These are phyloP conservation scores for Charina bottae DNA, from an alignment of 2,113 vertebrate genomes.

Conservation along the genomic window DNA sequence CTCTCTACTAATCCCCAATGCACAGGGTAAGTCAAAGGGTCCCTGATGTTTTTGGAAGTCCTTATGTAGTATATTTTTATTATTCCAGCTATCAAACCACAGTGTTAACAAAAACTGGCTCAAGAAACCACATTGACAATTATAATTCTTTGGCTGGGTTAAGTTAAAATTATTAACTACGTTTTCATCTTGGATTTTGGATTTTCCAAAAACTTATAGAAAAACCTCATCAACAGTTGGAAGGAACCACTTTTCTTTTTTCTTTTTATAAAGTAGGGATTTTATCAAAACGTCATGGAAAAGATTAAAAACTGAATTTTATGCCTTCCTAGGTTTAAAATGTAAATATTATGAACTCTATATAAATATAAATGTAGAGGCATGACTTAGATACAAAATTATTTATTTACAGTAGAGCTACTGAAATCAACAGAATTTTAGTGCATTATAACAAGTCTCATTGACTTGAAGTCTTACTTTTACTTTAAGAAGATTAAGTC, in stretches of 20 bases:
- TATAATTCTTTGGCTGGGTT: background rate
- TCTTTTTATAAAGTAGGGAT: background rate
- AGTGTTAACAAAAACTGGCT: background rate
- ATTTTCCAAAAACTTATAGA: background rate
- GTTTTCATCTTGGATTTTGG: background rate
- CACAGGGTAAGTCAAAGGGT: background rate
- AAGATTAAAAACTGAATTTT: background rate
- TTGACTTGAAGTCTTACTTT: too few relatives aligned
- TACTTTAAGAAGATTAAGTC: too few relatives aligned
- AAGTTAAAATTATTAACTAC: background rate
- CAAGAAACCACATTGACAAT: background rate
- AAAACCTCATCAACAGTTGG: background rate
- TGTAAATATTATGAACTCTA: too few relatives aligned
- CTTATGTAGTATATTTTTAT: background rate
- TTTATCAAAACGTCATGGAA: background rate
- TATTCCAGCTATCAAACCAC: background rate
- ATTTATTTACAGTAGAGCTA: background rate
- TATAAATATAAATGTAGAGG: background rate
- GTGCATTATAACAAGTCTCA: background rate
- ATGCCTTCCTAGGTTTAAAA: too few relatives aligned
- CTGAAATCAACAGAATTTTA: background rate
- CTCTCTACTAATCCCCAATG: background rate
- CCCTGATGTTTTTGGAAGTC: background rate
- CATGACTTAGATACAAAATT: background rate
- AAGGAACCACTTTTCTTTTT: background rate